These are phyloP conservation scores for Tarsius wallacei DNA, from an alignment of 2,797 vertebrate species.

Conservation along the genomic window DNA sequence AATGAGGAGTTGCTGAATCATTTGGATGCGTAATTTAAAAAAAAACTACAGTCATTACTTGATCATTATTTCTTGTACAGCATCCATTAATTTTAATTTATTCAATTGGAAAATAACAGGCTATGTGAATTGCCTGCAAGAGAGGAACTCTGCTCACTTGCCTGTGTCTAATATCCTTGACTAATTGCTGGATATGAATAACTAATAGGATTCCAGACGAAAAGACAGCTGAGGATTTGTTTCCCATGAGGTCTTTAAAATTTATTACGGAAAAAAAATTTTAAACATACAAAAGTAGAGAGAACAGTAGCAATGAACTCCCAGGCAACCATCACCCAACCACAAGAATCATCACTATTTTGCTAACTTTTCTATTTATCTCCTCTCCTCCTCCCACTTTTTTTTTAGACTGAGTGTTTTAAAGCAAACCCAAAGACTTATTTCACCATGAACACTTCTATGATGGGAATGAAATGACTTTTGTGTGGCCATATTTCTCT, in stretches of 20 bases:
- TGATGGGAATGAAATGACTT: conserved; percentile 43
- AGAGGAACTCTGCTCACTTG: background rate
- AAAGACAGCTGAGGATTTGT: background rate
- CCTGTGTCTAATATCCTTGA: background rate
- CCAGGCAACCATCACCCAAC: background rate
- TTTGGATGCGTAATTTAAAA: background rate
- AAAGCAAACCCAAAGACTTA: conserved; percentile 25
- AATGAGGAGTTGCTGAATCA: background rate
- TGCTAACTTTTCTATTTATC: background rate
- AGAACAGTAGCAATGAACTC: background rate
- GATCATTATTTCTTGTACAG: conserved; percentile 1
- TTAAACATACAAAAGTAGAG: background rate
- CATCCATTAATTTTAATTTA: conserved; percentile 12
- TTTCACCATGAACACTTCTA: background rate
- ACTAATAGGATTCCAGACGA: background rate
- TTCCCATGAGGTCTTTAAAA: background rate
- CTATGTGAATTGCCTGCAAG: background rate
- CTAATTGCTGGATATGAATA: background rate
- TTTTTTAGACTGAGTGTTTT: background rate
- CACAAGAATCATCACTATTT: conserved; percentile 16
- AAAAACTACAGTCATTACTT: background rate
- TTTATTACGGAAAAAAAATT: background rate
- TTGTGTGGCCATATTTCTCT: background rate
- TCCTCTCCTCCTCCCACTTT: background rate
- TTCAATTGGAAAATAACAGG: background rate